phyloP scores from a whole-genome alignment of 1,140 invertebrate genomes.

The Physella acuta region DNA sequence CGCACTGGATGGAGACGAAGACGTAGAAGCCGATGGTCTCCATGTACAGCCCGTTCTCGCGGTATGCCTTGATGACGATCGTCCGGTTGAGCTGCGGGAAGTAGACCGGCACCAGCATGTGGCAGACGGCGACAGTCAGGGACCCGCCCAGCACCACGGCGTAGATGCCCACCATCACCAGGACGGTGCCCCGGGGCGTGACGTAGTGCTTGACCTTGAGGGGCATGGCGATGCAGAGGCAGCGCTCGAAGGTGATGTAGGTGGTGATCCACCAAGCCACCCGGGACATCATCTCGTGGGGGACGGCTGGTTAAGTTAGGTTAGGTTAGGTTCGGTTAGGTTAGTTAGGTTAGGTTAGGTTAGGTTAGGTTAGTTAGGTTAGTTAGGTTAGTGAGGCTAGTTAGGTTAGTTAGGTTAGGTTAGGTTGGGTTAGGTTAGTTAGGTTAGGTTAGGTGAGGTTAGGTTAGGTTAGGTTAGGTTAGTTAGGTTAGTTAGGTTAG shows the following conservation, averaged over 20 bases:
- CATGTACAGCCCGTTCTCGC: neutral
- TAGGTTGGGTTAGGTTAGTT: no score
- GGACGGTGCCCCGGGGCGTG: neutral
- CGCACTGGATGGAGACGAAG: neutral
- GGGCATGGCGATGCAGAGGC: neutral
- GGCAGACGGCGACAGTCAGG: neutral
- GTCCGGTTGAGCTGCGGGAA: neutral
- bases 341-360: no score
- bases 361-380: no score
- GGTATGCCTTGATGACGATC: neutral
- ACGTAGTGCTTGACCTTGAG: constrained; percentile 1
- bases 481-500: no score
- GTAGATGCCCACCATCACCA: neutral
- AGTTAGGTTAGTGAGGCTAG: no score
- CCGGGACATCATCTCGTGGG: neutral
- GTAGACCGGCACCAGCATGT: neutral
- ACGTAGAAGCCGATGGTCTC: neutral
- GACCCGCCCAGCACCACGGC: neutral
- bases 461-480: no score
- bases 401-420: no score
- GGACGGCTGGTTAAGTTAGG: no score
- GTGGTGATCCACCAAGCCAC: constrained; percentile 6
- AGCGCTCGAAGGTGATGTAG: constrained; percentile 1
- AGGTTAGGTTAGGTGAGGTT: no score
- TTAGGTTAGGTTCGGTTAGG: no score